A percentile compares a stretch with the other conserved stretches of the same genome.
Conservation (phyloP, 1,140 invertebrate species). For the Eupristina koningsbergeri region DNA sequence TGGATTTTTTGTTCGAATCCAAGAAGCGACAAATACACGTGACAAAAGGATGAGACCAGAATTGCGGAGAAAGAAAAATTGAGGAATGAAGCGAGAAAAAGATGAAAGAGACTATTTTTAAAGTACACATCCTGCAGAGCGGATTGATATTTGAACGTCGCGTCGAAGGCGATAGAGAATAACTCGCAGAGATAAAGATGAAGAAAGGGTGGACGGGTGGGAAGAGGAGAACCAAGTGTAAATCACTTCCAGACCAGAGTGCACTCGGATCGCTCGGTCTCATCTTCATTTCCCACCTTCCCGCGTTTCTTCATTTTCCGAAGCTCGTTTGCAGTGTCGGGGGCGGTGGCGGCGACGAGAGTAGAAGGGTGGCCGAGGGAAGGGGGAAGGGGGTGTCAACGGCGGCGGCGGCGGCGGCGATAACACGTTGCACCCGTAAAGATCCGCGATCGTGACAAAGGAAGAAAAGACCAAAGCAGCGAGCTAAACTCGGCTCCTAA, state of each 20-base stretch:
- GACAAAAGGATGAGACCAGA: neutral
- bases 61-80: neutral
- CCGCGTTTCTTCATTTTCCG: neutral
- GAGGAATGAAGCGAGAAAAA: neutral
- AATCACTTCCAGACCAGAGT: constrained; percentile 6
- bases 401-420: too few relatives aligned
- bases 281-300: constrained; percentile 3
- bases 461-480: constrained; percentile 49
- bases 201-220: neutral
- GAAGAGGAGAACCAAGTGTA: neutral
- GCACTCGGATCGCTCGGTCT: neutral
- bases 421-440: constrained; percentile 38
- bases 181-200: neutral
- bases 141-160: neutral
- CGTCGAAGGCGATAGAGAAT: neutral
- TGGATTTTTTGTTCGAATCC: neutral
- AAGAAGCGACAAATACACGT: neutral
- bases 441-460: constrained; percentile 20
- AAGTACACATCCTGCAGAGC: neutral
- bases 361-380: too few relatives aligned
- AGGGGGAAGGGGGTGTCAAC: too few relatives aligned
- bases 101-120: neutral
- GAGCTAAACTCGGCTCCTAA: neutral
- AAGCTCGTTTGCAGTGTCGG: neutral
- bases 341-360: too few relatives aligned